phyloP scores from a whole-genome alignment of 2,888 invertebrate genomes.

The Rotaria macrura region DNA sequence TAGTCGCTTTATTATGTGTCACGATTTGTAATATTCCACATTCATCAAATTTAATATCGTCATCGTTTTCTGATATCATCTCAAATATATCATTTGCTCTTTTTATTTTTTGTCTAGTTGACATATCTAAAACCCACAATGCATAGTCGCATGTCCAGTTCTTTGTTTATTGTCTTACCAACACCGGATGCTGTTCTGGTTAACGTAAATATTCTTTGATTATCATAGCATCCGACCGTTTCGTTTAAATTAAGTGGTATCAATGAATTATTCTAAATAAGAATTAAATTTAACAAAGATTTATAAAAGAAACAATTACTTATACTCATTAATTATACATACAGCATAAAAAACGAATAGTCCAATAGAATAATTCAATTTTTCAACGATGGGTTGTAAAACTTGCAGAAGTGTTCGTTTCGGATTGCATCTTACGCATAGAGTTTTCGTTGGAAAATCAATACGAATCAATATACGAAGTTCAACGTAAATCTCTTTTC shows the following conservation, averaged over 20 bases:
- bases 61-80: conserved; percentile 20
- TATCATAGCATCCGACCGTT: not conserved
- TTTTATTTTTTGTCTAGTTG: not conserved
- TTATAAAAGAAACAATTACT: too few relatives aligned
- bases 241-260: not conserved
- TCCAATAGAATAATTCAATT: not conserved
- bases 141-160: not conserved
- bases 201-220: conserved; percentile 1
- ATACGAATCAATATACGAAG: not conserved
- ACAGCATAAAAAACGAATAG: conserved; percentile 1
- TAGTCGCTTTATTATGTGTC: not conserved
- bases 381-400: not conserved
- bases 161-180: not conserved
- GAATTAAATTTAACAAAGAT: too few relatives aligned
- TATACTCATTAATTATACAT: not conserved
- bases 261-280: not conserved
- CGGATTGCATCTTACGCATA: conserved; percentile 5
- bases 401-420: conserved; percentile 2
- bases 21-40: not conserved
- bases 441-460: not conserved
- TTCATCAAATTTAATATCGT: conserved; percentile 19
- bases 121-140: not conserved
- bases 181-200: not conserved
- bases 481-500: not conserved
- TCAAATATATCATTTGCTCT: not conserved